Evolutionary conservation across 2,888 invertebrate species (phyloP), one percentile per base, ranked within the genome.

Genomic region (Allacma fusca): DNA sequence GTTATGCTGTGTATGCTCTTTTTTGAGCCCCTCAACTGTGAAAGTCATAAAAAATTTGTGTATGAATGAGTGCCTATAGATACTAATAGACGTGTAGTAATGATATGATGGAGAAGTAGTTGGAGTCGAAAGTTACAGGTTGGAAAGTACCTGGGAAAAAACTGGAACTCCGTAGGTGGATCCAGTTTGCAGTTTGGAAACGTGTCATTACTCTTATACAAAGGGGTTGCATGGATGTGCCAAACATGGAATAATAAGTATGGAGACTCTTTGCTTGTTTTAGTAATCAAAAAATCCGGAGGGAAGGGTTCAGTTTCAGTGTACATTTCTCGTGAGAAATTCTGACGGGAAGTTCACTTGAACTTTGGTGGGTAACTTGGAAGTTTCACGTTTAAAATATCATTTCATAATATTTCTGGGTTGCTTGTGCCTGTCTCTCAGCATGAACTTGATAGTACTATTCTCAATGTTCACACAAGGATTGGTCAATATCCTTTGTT

Each of bases 201-300:
- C 4, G 9, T 5, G 19, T 50, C 50, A 50, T 50, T 5, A 50
- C 16, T 50, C 4, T 50, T 50, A 50, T n/a, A 50, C 1, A 50
- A 2, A 50, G 2, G 50, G 19, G 16, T 50, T 34, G 34, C 9
- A 34, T 34, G 34, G 19, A n/a, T 50, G n/a, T 50, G 50, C 50
- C 50, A 50, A 50, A 50, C 50, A 50, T 50, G 50, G n/a, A 50
- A 50, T 50, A 50, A 50, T 50, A 50, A 50, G 16, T 50, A 16
- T 50, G 50, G 19, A 50, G 50, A 50, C 2, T 1, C 19, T 12
- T 50, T 50, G 9, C 50, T 50, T 50, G 50, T 50, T 50, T 50
- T 50, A 50, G 50, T 50, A 50, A 12, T 5, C 5, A 50, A 16
- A 50, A 50, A 50, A 16, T 1, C 7, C 16, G 50, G n/a, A 50